A percentile compares a stretch with the other conserved stretches of the same genome.
phyloP scores from a whole-genome alignment of 2,113 vertebrate species.

The Syngnathus floridae region DNA sequence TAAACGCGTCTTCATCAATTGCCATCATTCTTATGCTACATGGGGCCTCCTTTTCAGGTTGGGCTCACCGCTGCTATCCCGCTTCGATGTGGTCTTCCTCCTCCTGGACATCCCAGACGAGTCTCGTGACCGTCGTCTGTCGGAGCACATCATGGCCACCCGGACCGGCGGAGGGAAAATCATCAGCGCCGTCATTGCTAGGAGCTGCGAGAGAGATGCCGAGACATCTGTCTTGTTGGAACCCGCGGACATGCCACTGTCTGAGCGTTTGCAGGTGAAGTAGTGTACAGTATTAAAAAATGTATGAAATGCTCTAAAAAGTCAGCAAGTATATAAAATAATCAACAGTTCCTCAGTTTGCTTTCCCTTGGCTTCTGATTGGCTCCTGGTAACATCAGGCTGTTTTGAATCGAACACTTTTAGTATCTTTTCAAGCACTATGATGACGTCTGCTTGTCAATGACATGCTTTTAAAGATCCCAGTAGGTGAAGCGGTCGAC shows the following conservation, averaged over 20 bases:
- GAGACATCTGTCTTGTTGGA: slow-evolving; percentile 79
- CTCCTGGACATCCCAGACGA: slow-evolving; percentile 92
- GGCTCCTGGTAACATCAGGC: neutral
- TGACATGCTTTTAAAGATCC: slow-evolving; percentile 62
- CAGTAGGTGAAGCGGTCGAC: slow-evolving; percentile 78
- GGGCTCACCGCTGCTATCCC: slow-evolving; percentile 90
- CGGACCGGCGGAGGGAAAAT: slow-evolving; percentile 71
- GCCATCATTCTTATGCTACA: neutral
- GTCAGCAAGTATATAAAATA: neutral
- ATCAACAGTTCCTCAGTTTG: neutral
- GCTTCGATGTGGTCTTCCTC: slow-evolving; percentile 95
- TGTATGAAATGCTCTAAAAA: neutral
- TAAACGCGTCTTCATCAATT: neutral
- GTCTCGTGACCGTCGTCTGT: slow-evolving; percentile 88
- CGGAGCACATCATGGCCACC: slow-evolving; percentile 91
- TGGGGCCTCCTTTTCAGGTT: slow-evolving; percentile 70
- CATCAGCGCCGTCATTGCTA: slow-evolving; percentile 67
- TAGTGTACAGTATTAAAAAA: neutral
- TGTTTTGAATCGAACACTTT: neutral
- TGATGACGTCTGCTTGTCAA: neutral
- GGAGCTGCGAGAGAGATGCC: slow-evolving; percentile 47
- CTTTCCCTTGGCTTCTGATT: neutral
- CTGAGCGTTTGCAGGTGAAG: slow-evolving; percentile 83
- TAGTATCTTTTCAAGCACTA: neutral
- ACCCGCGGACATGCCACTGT: slow-evolving; percentile 75